Evolutionary conservation across 1,140 invertebrate species (phyloP).

Genomic region (Hyposmocoma kahamanoa): DNA sequence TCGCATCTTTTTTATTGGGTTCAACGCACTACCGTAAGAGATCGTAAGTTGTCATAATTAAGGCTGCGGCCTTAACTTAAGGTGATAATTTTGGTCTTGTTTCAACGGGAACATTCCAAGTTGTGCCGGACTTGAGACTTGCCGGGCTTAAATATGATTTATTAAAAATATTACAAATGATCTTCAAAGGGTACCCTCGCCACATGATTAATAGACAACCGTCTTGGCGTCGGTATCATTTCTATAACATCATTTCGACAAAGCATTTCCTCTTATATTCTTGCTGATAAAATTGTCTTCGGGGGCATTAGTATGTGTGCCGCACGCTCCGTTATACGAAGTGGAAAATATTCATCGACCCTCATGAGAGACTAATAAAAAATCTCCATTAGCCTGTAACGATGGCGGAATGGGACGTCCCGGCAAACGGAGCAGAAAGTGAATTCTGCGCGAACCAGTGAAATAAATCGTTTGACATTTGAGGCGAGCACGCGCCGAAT

Average conservation of each 20-base stretch:
- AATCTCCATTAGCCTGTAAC: conserved; percentile 2
- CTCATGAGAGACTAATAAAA: too few relatives aligned
- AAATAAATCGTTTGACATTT: conserved; percentile 8
- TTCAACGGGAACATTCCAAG: neutral
- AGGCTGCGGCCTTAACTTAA: too few relatives aligned
- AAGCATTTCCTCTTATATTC: too few relatives aligned
- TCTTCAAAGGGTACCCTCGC: neutral
- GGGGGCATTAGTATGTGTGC: too few relatives aligned
- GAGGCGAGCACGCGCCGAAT: neutral
- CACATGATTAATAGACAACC: neutral
- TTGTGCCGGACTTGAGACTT: neutral
- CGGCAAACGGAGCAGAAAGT: conserved; percentile 9
- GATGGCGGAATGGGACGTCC: neutral
- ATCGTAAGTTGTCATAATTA: neutral
- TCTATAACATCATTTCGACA: too few relatives aligned
- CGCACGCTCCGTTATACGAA: too few relatives aligned
- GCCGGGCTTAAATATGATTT: neutral
- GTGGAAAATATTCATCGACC: too few relatives aligned
- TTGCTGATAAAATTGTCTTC: too few relatives aligned
- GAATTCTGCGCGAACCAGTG: conserved; percentile 5
- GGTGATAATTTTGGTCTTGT: neutral
- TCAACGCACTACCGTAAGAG: neutral
- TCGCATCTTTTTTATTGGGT: neutral
- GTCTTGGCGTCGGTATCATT: too few relatives aligned
- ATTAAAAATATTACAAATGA: conserved; percentile 1